Evolutionary conservation across 2,797 vertebrate species (phyloP).

Genomic region (Thamnophis elegans): DNA sequence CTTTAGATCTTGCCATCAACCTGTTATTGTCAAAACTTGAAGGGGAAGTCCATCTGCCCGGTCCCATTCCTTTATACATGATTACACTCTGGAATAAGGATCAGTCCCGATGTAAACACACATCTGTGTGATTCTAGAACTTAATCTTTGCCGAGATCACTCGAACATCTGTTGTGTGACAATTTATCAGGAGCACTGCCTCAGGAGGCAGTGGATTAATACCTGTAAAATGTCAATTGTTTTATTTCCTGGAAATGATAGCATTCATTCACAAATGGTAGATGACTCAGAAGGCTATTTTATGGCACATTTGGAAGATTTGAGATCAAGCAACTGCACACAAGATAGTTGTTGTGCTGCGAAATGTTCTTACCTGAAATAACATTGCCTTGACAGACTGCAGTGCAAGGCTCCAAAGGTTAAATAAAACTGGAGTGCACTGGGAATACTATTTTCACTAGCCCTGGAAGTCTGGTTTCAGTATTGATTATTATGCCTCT

Average conservation of each 20-base stretch:
- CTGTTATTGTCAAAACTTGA: neutral
- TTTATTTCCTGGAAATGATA: neutral
- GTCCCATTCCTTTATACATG: neutral
- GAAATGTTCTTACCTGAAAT: neutral
- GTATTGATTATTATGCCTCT: conserved; percentile 30
- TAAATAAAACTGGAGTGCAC: conserved; percentile 9
- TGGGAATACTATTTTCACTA: neutral
- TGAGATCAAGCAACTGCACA: neutral
- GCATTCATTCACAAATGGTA: neutral
- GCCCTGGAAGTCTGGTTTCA: conserved; percentile 10
- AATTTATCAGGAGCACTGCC: neutral
- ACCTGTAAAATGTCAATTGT: neutral
- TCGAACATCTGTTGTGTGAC: neutral
- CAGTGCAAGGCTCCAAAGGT: neutral
- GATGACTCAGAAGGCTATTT: neutral
- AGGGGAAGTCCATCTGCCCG: neutral
- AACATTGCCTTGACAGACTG: neutral
- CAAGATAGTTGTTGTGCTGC: neutral
- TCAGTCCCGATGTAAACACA: neutral
- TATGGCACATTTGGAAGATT: neutral
- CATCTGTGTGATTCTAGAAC: neutral
- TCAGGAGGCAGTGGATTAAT: neutral
- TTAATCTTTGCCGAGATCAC: neutral
- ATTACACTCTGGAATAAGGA: neutral
- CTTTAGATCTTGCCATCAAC: neutral